Evolutionary conservation across 2,113 vertebrate species (phyloP).

Genomic region (Nanger granti): DNA sequence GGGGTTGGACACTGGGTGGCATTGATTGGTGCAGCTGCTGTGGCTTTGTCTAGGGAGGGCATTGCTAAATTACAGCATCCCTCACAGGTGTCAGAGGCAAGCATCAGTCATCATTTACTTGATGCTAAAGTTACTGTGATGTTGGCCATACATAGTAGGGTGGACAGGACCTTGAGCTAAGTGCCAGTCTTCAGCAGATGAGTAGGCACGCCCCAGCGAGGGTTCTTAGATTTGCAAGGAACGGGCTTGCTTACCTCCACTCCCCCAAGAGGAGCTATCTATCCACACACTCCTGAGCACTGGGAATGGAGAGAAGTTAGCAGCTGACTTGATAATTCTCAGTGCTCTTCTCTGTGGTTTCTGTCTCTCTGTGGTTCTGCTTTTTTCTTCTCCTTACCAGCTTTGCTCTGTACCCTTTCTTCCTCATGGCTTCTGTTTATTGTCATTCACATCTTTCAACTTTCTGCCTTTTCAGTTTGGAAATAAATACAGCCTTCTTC

Average conservation of each 20-base stretch:
- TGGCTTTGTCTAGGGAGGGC: not conserved
- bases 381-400: not conserved
- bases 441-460: not conserved
- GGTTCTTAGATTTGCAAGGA: not conserved
- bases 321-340: not conserved
- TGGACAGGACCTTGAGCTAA: not conserved
- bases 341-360: not conserved
- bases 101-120: not conserved
- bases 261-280: not conserved
- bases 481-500: not conserved
- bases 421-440: not conserved
- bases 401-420: not conserved
- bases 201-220: not conserved
- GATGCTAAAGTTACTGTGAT: not conserved
- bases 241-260: not conserved
- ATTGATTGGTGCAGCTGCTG: rapidly evolving
- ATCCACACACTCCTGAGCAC: not conserved
- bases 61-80: not conserved
- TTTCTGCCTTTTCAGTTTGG: not conserved
- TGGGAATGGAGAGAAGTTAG: not conserved
- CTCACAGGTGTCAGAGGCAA: not conserved
- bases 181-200: not conserved
- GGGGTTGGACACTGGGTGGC: too few species aligned
- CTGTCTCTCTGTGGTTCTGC: not conserved
- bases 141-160: not conserved